Base-by-base conservation (phyloP, 2,113 vertebrate species). In the Cercopithecus mona region DNA sequence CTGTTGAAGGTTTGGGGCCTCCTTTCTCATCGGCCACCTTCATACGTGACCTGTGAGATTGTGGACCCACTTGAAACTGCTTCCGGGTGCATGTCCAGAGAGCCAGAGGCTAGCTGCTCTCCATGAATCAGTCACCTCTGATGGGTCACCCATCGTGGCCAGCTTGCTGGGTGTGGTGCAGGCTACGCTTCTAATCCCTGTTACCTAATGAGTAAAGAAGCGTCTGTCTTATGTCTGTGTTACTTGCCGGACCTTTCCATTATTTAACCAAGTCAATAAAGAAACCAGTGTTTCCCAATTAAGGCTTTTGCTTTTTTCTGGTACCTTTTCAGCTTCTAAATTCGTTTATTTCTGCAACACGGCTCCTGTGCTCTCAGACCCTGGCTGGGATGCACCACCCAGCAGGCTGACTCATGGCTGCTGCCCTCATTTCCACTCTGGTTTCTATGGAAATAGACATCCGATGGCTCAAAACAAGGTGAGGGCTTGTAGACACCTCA, bases 361-460 rank as follows among this genome's bases (percentile, higher is more conserved):
- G 6, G 83, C 84, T 68, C 73, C 80, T 79, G 64, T 40, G 82
- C 57, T 59, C 68, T 68, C 93, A 95, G 88, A 78, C 95, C 4
- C 12, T 83, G 68, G 90, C 95, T 50, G 43, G 50, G 45, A 43
- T 4, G 9, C 57, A 14, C 76, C 20, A 30, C 84, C 84, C 59
- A 23, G 6, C 48, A 27, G 66, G 32, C 96, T 98, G 97, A 97
- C 96, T 97, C 97, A 96, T 0, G 38, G 57, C 93, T 27, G 8
- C 79, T 57, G 93, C 73, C 96, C 89, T 94, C 61, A 0, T 81
- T 97, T 95, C 94, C 91, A 92, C 70, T 73, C 79, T 79, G 38
- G 94, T 98, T 96, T 97, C 97, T 57, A 94, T 97, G 97, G 98
- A 92, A 82, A 97, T 38, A 98, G 94, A 97, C 79, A 86, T 48